phyloP scores from a whole-genome alignment of 2,888 invertebrate species.

The Zootermopsis nevadensis region DNA sequence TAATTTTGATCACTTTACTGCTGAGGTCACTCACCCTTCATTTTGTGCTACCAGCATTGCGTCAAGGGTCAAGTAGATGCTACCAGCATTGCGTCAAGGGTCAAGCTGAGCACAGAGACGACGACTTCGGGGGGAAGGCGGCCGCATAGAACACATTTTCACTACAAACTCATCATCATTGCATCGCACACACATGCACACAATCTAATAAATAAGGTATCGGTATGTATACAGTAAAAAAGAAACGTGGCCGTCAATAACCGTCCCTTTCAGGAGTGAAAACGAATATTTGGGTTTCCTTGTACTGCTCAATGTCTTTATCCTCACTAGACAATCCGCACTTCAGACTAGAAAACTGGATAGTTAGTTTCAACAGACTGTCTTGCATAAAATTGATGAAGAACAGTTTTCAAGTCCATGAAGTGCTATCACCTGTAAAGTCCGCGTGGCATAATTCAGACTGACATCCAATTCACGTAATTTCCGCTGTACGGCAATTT shows the following conservation, averaged over 20 bases:
- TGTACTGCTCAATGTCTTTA: background rate
- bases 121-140: no score
- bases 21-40: no score
- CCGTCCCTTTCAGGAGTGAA: background rate
- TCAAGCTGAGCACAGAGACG: no score
- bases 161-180: no score
- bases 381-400: background rate
- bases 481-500: background rate
- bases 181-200: background rate
- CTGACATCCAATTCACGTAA: background rate
- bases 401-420: background rate
- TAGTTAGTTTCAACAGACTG: background rate
- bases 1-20: no score
- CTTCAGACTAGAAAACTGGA: background rate
- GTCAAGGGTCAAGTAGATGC: no score
- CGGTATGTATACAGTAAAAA: background rate
- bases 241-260: background rate
- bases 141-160: no score
- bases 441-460: background rate
- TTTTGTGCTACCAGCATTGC: no score
- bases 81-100: no score
- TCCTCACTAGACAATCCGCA: background rate
- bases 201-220: conserved; percentile 21
- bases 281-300: background rate
- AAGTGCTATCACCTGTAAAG: background rate